These are phyloP conservation scores for Barbus barbus DNA, from an alignment of 2,113 vertebrate species.

Conservation along the genomic window DNA sequence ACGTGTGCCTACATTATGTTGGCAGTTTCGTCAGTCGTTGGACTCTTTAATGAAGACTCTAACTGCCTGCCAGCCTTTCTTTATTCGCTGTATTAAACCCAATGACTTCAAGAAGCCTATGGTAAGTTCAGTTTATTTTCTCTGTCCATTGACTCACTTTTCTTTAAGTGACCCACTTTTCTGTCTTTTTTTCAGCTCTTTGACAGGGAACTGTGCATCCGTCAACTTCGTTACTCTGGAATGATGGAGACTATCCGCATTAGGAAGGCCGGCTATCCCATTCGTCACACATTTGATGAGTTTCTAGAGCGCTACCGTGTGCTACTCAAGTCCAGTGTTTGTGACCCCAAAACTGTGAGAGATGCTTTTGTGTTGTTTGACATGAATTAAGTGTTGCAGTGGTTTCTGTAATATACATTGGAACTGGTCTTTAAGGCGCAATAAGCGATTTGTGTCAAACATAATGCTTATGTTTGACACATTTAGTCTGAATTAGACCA, in stretches of 20 bases:
- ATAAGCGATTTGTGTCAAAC: no score
- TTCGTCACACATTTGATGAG: conserved; percentile 88
- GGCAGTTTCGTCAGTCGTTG: conserved; percentile 94
- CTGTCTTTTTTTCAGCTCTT: conserved; percentile 78
- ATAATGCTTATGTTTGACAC: neutral
- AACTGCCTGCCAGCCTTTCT: conserved; percentile 87
- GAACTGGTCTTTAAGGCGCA: neutral
- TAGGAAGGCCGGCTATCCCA: conserved; percentile 88
- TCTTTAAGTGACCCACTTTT: neutral
- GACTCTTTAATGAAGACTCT: conserved; percentile 95
- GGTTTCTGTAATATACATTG: neutral
- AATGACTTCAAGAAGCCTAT: conserved; percentile 94
- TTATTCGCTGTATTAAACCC: conserved; percentile 96
- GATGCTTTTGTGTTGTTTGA: neutral
- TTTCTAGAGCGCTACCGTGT: conserved; percentile 84
- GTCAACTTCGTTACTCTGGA: conserved; percentile 91
- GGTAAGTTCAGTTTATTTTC: conserved; percentile 72
- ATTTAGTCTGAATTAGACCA: neutral
- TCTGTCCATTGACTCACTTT: neutral
- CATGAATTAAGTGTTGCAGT: neutral
- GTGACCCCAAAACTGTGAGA: conserved; percentile 73
- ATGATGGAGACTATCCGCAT: conserved; percentile 97
- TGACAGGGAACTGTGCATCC: conserved; percentile 88
- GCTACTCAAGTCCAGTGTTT: conserved; percentile 73
- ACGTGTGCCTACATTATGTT: conserved; percentile 78